Percentiles rank a stretch among this genome's conserved stretches.
phyloP scores from a whole-genome alignment of 2,797 vertebrate species.

The Cossypha caffra region DNA sequence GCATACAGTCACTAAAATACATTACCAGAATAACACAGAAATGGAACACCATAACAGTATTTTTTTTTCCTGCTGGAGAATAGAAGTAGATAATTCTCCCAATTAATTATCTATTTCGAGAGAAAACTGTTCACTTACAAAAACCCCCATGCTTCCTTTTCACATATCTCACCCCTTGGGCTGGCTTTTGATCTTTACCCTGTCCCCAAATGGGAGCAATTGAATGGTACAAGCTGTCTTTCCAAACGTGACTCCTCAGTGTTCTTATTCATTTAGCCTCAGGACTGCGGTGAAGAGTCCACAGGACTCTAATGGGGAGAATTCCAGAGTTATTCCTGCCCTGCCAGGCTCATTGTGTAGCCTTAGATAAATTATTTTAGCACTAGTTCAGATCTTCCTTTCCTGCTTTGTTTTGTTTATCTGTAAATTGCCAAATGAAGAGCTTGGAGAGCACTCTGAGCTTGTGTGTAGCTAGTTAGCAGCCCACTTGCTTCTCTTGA shows the following conservation, averaged over 20 bases:
- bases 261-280: not conserved
- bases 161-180: not conserved
- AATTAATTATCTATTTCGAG: not conserved
- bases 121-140: not conserved
- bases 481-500: not conserved
- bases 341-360: not conserved
- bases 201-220: not conserved
- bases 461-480: not conserved
- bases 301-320: not conserved
- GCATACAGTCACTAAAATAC: slow-evolving; percentile 13
- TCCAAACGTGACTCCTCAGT: not conserved
- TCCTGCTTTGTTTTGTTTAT: not conserved
- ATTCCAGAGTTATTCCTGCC: not conserved
- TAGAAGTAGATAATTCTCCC: not conserved
- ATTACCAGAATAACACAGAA: slow-evolving; percentile 20
- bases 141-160: not conserved
- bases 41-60: not conserved
- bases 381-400: not conserved
- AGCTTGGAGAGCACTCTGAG: not conserved
- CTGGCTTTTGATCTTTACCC: not conserved
- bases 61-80: not conserved
- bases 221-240: not conserved
- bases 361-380: not conserved
- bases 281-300: not conserved
- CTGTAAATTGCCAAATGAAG: not conserved